Evolutionary conservation across 2,797 vertebrate genomes (phyloP).

Genomic region (Lacerta viridis): DNA sequence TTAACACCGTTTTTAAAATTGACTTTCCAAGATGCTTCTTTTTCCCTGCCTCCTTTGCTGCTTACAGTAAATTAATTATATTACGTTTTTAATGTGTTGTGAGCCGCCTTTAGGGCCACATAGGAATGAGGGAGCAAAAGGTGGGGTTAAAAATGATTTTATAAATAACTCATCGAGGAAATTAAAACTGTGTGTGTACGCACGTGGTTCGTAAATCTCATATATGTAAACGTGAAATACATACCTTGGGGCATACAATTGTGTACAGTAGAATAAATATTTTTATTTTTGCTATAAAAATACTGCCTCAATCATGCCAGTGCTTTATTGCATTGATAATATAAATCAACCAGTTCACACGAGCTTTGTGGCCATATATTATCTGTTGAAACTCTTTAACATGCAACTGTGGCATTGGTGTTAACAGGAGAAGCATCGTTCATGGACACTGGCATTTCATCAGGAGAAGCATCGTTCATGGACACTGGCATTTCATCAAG

Average conservation of each 20-base stretch:
- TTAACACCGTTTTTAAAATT: no score
- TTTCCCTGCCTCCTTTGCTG: not conserved
- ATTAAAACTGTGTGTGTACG: not conserved
- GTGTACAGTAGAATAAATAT: constrained; percentile 17
- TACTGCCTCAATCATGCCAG: constrained; percentile 19
- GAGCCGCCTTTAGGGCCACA: not conserved
- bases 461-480: constrained; percentile 52
- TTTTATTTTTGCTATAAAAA: constrained; percentile 33
- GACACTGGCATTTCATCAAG: constrained; percentile 52
- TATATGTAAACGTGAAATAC: constrained; percentile 14
- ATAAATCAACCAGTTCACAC: not conserved
- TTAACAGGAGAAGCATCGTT: constrained; percentile 44
- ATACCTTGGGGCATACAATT: not conserved
- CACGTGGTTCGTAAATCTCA: not conserved
- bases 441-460: constrained; percentile 49
- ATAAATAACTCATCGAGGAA: not conserved
- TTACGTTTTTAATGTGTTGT: not conserved
- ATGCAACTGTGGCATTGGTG: not conserved
- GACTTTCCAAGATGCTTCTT: not conserved
- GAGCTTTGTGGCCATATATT: not conserved
- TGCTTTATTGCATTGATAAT: constrained; percentile 6
- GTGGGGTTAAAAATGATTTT: not conserved
- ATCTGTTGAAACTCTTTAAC: constrained; percentile 25
- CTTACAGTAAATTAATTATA: not conserved
- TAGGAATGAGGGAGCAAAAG: no score